Conservation (phyloP, 2,113 vertebrate species). For the Trogon melanurus region DNA sequence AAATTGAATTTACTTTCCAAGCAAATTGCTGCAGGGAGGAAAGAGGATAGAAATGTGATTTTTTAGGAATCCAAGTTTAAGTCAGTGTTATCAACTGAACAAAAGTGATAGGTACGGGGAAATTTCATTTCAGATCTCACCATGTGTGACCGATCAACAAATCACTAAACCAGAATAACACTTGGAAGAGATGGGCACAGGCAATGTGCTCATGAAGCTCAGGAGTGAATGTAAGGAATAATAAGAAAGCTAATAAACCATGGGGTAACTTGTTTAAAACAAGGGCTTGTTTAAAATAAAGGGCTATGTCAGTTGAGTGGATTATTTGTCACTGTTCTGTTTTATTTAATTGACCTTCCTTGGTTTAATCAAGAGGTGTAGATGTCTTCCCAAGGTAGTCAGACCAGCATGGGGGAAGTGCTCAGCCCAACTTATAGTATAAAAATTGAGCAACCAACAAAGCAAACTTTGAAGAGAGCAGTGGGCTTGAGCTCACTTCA, state of each 20-base stretch:
- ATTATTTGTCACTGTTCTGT: not conserved
- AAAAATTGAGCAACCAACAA: not conserved
- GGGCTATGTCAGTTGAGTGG: not conserved
- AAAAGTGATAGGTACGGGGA: not conserved
- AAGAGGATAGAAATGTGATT: not conserved
- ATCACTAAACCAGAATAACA: not conserved
- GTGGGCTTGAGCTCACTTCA: not conserved
- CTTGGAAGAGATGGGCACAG: accelerated
- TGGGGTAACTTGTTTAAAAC: not conserved
- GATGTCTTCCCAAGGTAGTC: not conserved
- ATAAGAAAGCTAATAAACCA: not conserved
- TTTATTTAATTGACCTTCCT: not conserved
- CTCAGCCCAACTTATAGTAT: not conserved
- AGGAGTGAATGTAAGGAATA: not conserved
- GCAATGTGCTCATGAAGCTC: not conserved
- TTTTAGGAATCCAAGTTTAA: not conserved
- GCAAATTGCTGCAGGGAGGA: not conserved
- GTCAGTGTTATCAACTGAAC: not conserved
- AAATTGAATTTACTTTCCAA: not conserved
- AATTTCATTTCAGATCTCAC: not conserved
- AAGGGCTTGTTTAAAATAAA: not conserved
- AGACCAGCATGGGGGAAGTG: not conserved
- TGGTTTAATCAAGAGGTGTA: not conserved
- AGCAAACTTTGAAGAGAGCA: not conserved
- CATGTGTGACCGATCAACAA: not conserved